phyloP scores from a whole-genome alignment of 1,140 invertebrate genomes.

The Leptinotarsa defecta region DNA sequence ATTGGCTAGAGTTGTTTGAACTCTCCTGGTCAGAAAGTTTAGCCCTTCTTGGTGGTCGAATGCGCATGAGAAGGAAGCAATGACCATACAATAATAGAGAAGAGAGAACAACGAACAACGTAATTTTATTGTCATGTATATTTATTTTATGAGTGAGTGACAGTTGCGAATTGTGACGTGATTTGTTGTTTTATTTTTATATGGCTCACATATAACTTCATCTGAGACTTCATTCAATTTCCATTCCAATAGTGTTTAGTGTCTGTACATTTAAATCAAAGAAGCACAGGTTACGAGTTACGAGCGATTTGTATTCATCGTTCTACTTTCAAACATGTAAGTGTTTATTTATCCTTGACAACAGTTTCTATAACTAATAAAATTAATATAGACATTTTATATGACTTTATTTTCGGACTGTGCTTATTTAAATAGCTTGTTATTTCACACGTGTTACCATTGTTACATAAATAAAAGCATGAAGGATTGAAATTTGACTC shows the following conservation, averaged over 20 bases:
- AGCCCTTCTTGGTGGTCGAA: too few species aligned
- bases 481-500: slow-evolving; percentile 29
- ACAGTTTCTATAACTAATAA: slow-evolving; percentile 1
- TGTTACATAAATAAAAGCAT: slow-evolving; percentile 26
- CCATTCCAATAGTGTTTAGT: background rate
- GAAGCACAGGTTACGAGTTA: background rate
- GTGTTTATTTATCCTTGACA: slow-evolving; percentile 7
- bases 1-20: too few species aligned
- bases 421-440: slow-evolving; percentile 25
- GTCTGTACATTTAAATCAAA: background rate
- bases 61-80: too few species aligned
- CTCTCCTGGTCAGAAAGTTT: too few species aligned
- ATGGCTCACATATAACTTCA: too few species aligned
- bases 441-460: slow-evolving; percentile 19
- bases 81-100: too few species aligned
- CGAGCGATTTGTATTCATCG: background rate
- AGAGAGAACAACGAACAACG: too few species aligned
- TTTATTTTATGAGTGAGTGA: background rate
- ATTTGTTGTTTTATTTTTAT: background rate
- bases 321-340: slow-evolving; percentile 9
- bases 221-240: background rate
- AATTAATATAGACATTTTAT: slow-evolving; percentile 1
- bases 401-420: slow-evolving; percentile 22
- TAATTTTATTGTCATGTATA: too few species aligned
- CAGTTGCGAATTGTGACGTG: background rate